Percentiles rank a stretch among this genome's conserved stretches.
phyloP scores from a whole-genome alignment of 2,113 vertebrate genomes.

The Poeciliopsis retropinna region DNA sequence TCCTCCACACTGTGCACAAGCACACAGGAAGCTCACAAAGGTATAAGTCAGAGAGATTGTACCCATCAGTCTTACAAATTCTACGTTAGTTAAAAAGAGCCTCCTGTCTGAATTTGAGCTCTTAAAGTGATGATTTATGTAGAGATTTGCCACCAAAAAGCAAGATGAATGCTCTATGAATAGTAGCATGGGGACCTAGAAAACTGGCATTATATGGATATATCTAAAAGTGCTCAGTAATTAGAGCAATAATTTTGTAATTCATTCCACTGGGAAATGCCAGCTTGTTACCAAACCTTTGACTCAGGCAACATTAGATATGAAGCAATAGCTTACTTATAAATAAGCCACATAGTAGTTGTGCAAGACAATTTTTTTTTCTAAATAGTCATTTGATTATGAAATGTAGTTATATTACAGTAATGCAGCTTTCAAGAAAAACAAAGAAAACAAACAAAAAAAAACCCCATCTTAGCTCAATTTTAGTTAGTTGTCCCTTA shows the following conservation, averaged over 20 bases:
- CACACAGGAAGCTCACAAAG: not conserved
- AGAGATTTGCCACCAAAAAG: not conserved
- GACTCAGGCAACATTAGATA: not conserved
- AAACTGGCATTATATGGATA: too few species aligned
- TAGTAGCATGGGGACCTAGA: too few species aligned
- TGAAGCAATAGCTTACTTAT: not conserved
- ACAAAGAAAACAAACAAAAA: too few species aligned
- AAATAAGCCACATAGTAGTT: not conserved
- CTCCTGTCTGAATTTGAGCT: not conserved
- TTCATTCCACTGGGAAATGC: not conserved
- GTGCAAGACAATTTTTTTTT: not conserved
- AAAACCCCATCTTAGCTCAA: too few species aligned
- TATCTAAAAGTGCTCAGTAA: too few species aligned
- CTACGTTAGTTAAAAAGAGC: not conserved
- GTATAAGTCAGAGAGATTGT: not conserved
- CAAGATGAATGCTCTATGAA: too few species aligned
- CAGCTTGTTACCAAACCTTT: too few species aligned
- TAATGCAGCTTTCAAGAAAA: too few species aligned
- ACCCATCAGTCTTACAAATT: not conserved
- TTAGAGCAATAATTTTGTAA: not conserved
- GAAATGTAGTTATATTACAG: too few species aligned
- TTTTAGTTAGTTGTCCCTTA: too few species aligned
- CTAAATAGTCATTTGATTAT: too few species aligned
- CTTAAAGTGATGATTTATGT: not conserved
- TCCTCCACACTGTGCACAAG: constrained; percentile 40